A percentile compares a stretch with the other conserved stretches of the same genome.
Conservation (phyloP, 1,140 invertebrate genomes). For the Papilio machaon region DNA sequence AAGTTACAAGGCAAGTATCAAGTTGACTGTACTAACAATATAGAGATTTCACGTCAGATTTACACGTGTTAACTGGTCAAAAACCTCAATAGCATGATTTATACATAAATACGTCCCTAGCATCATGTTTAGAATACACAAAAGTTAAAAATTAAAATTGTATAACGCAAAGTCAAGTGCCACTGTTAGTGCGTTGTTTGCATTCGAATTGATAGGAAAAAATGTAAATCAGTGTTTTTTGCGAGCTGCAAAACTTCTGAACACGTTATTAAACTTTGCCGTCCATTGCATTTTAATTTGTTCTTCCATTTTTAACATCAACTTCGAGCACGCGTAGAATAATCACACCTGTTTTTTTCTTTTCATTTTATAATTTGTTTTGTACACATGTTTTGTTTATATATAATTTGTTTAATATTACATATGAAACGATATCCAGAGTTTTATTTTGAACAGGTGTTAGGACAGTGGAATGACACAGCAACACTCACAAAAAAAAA, state of each 20-base stretch:
- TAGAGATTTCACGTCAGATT: background rate
- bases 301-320: background rate
- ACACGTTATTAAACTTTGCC: constrained; percentile 31
- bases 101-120: background rate
- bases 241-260: constrained; percentile 20
- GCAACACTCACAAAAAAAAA: too few species aligned
- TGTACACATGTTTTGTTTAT: background rate
- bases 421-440: too few species aligned
- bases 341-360: background rate
- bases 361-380: background rate
- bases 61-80: background rate
- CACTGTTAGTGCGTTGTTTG: constrained; percentile 15
- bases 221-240: constrained; percentile 23
- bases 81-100: background rate
- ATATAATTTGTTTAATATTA: too few species aligned
- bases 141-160: constrained; percentile 14
- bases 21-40: background rate
- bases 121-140: background rate
- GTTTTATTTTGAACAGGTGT: too few species aligned
- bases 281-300: constrained; percentile 14
- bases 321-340: background rate
- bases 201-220: constrained; percentile 29
- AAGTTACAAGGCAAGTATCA: too few species aligned
- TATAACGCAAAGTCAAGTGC: background rate
- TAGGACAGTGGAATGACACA: too few species aligned